Base-by-base conservation (phyloP, 2,113 vertebrate species). In the Heterotis niloticus region DNA sequence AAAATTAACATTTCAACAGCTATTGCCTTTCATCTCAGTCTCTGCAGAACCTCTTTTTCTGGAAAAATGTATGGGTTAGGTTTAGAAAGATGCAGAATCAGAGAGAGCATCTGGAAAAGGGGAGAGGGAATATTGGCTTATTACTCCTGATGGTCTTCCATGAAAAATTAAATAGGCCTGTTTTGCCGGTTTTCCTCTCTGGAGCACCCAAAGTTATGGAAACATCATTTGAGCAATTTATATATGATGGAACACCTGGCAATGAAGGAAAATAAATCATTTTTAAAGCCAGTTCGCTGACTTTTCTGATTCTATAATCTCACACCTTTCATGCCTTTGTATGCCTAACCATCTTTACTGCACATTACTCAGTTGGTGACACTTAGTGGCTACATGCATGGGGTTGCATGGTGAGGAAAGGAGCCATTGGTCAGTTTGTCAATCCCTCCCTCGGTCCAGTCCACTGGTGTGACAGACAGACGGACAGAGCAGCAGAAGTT, bases 1-100 rank as follows among this genome's bases (percentile, higher is more conserved):
- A 94, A 98, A 98, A 97, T 98, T 97, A 98, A 97, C 96, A 98
- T 98, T 98, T 98, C 95, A 98, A 97, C 95, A 97, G 93, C 92
- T 96, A 90, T 89, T 91, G 89, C 91, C 94, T 98, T 98, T 99
- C 92, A 98, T 98, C 95, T 96, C 84, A 78, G 94, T 96, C 95
- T 97, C 94, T 87, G 91, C 83, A 95, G 93, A 93, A 92, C 90
- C 89, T 90, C 90, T 93, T 85, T 93, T 92, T 91, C 84, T 88
- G 83, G 88, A 88, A 91, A 93, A 92, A 88, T 89, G 90, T 78
- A 81, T 20, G 82, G 93, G 92, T 92, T 95, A 91, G 90, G 89
- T 94, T 93, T 94, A 94, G 92, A 93, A 90, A 93, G 94, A 96
- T 94, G 90, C 92, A 93, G 90, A 93, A 93, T 94, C 92, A 93